Evolutionary conservation across 2,888 invertebrate genomes (phyloP).

Genomic region (Emmelina monodactyla): DNA sequence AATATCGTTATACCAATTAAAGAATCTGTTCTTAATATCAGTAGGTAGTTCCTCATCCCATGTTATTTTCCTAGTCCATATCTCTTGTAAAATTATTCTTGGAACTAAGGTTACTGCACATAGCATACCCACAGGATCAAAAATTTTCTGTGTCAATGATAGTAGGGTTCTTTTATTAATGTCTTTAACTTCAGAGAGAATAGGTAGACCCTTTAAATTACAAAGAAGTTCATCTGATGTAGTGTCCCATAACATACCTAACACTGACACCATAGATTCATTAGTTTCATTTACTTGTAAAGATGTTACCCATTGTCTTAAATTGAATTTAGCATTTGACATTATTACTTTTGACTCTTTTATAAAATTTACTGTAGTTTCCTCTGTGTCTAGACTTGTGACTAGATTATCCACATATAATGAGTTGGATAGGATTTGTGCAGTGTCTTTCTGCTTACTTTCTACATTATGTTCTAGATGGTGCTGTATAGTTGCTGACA

Average conservation of each 20-base stretch:
- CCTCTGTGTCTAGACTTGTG: constrained; percentile 8
- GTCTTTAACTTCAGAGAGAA: not conserved
- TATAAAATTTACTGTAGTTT: constrained; percentile 8
- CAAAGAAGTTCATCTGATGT: constrained; percentile 5
- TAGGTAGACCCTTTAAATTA: constrained; percentile 1
- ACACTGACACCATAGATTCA: constrained; percentile 3
- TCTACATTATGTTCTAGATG: not conserved
- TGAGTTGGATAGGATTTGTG: constrained; percentile 5
- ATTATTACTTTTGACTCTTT: constrained; percentile 10
- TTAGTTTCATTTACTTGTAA: not conserved
- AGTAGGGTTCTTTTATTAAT: constrained; percentile 9
- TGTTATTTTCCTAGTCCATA: constrained; percentile 2
- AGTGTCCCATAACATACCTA: constrained; percentile 11
- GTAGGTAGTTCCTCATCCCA: constrained; percentile 2
- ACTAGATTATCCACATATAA: constrained; percentile 15
- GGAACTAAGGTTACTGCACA: constrained; percentile 1
- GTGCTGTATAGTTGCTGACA: constrained; percentile 7
- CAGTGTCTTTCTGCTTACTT: not conserved
- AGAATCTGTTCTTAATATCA: not conserved
- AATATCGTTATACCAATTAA: not conserved
- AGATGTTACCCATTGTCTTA: constrained; percentile 10
- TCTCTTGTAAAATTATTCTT: constrained; percentile 1
- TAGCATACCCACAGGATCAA: constrained; percentile 3
- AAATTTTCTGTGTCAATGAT: constrained; percentile 6
- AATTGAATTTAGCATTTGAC: constrained; percentile 10